Base-by-base conservation (phyloP, 2,113 vertebrate genomes). In the Heteronetta atricapilla region DNA sequence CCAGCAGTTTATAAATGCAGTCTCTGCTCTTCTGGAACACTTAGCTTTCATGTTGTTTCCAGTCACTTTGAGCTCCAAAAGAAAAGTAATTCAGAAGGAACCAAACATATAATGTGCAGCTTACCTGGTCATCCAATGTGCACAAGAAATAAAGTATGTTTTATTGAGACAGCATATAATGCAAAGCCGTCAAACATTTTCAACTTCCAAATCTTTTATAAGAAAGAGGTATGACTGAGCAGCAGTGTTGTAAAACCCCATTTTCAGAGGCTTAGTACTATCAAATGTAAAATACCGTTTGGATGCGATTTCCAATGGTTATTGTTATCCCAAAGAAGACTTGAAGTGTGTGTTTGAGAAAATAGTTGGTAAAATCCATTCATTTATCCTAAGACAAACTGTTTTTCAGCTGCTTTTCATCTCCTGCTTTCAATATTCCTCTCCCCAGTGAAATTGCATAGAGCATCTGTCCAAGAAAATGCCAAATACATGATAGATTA, bases 61-160 rank as follows among this genome's bases (percentile, higher is more conserved):
- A 94, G 48, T 96, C 75, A 77, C 52, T 90, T n/a, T 31, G 66
- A 93, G 79, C 93, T 94, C 93, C 66, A 86, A 96, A 97, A 95
- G 15, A 56, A 86, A 95, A 97, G 73, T 79, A 66, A 96, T 88
- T 79, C 96, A 93, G 48, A 69, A 86, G 76, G 88, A 44, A 67
- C 87, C 68, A 89, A 82, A 76, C 1, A 87, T 75, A 58, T 64
- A 86, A 75, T 26, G 56, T 69, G 80, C 44, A 91, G 69, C 88
- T 96, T 95, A 93, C 58, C 74, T 90, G 89, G 82, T 36, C 84
- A 89, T 93, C 58, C 75, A 95, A 72, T 60, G 38, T 90, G 91
- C 76, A 87, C 74, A 90, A 76, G 67, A 74, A 91, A 89, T 94
- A 88, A 86, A 95, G 89, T 78, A 95, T 92, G 73, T 87, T 96